Base-by-base conservation (phyloP, 2,888 invertebrate genomes). In the Brachyopa scutellaris region DNA sequence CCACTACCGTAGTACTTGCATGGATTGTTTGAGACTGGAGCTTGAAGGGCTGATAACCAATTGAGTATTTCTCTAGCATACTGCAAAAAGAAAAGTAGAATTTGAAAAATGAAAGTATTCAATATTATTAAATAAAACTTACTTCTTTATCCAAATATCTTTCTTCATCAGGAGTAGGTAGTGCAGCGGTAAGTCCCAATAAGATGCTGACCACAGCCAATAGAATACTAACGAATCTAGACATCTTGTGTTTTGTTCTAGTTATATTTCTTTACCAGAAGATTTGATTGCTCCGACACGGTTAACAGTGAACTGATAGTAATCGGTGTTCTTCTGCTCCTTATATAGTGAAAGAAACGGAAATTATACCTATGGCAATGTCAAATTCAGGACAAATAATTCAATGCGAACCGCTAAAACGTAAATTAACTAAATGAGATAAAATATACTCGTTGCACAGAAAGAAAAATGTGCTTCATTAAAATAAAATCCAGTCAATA, bases 61-160 rank as follows among this genome's bases (percentile, higher is more conserved):
- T 87, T 88, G 8, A 88, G 77, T 0, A 90, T 57, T 53, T 90
- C 89, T 9, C 88, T 86, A 49, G 87, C 88, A 61, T 88, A 88
- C 85, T 88, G 42, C 1, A 80, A 59, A 26, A 62, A 53, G n/a
- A 29, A 36, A 11, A 31, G 49, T 31, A 38, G 17, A 11, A 23
- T 59, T 33, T 26, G 53, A 23, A 31, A 49, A 42, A 23, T 42
- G 17, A 23, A 1, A 21, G 11, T 40, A 26, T 21, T n/a, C 7
- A 23, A 6, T 26, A n/a, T 33, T 47, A 9, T 33, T 7, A 13
- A 19, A 51, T 36, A 47, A 38, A 23, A 49, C 51, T 85, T 85
- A 88, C 88, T 85, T 90, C 90, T 85, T 89, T 90, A 64, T 88
- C 88, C 73, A 89, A 84, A 70, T 88, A 90, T 33, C 88, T 86